Conservation (phyloP, 2,113 vertebrate species). For the Myrmophylax atrothorax region DNA sequence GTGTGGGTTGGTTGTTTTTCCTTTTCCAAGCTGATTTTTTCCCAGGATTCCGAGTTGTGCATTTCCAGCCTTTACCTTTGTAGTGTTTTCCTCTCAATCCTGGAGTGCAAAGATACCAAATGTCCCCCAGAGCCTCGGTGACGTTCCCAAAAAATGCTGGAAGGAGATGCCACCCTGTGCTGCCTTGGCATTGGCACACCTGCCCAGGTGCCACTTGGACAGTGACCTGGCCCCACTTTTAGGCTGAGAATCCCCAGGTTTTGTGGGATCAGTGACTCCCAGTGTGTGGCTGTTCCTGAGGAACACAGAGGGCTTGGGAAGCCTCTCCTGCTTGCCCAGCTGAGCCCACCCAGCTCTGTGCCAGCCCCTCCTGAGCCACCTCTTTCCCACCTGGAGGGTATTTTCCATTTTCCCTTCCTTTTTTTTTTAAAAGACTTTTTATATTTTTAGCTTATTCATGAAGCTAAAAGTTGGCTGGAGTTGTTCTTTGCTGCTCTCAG, state of each 20-base stretch:
- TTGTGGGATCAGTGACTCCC: not conserved
- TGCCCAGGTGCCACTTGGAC: not conserved
- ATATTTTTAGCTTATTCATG: not conserved
- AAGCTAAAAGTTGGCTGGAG: not conserved
- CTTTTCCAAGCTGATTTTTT: not conserved
- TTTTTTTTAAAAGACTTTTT: not conserved
- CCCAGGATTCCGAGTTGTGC: conserved; percentile 19
- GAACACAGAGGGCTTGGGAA: rapidly evolving
- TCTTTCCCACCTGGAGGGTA: not conserved
- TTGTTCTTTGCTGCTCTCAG: not conserved
- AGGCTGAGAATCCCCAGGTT: not conserved
- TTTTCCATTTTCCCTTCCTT: not conserved
- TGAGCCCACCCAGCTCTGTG: too few relatives aligned
- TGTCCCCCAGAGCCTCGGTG: not conserved
- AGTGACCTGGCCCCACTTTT: not conserved
- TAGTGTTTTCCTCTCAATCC: conserved; percentile 11
- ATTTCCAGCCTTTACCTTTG: conserved; percentile 48
- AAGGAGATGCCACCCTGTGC: not conserved
- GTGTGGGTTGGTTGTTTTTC: not conserved
- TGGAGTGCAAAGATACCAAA: conserved; percentile 12
- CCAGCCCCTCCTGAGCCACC: not conserved
- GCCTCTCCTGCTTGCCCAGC: not conserved
- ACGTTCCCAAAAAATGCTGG: not conserved
- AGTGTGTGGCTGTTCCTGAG: not conserved
- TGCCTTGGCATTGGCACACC: not conserved